Evolutionary conservation across 2,888 invertebrate genomes (phyloP).

Genomic region (Sphaerophoria taeniata): DNA sequence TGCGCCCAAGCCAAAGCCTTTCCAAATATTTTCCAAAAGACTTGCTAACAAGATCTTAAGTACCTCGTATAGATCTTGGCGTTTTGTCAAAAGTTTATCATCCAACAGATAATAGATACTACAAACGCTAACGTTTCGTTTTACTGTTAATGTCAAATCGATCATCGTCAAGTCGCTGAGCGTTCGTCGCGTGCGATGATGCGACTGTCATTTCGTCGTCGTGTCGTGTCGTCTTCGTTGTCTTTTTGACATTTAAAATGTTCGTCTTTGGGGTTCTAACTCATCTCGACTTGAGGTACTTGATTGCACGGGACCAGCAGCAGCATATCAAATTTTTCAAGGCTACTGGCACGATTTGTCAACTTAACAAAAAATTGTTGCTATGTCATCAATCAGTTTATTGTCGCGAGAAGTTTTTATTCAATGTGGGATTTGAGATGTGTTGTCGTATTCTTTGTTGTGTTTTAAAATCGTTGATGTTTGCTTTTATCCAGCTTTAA

Average conservation of each 20-base stretch:
- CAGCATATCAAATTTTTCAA: constrained; percentile 42
- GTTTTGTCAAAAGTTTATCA: constrained; percentile 71
- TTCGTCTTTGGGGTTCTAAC: constrained; percentile 35
- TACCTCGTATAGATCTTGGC: constrained; percentile 47
- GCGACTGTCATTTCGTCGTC: background rate
- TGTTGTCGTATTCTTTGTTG: constrained; percentile 23
- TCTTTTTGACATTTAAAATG: constrained; percentile 6
- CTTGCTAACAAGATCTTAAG: constrained; percentile 69
- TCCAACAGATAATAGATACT: constrained; percentile 67
- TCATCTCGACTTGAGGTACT: constrained; percentile 7
- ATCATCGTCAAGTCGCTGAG: constrained; percentile 34
- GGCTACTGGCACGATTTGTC: constrained; percentile 71
- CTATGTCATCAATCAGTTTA: constrained; percentile 64
- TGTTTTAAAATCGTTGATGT: background rate
- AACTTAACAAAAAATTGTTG: constrained; percentile 57
- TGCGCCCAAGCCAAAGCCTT: background rate
- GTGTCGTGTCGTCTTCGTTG: background rate
- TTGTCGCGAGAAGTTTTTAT: constrained; percentile 50
- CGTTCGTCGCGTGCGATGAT: too few relatives aligned
- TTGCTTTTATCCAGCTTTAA: background rate
- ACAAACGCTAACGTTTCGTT: constrained; percentile 53
- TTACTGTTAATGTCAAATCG: constrained; percentile 72
- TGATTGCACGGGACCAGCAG: background rate
- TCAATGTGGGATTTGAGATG: constrained; percentile 43
- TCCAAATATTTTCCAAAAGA: constrained; percentile 13